Percentiles rank a stretch among this genome's conserved stretches.
Evolutionary conservation across 2,888 invertebrate genomes (phyloP).

Genomic region (Spilosoma lubricipeda): DNA sequence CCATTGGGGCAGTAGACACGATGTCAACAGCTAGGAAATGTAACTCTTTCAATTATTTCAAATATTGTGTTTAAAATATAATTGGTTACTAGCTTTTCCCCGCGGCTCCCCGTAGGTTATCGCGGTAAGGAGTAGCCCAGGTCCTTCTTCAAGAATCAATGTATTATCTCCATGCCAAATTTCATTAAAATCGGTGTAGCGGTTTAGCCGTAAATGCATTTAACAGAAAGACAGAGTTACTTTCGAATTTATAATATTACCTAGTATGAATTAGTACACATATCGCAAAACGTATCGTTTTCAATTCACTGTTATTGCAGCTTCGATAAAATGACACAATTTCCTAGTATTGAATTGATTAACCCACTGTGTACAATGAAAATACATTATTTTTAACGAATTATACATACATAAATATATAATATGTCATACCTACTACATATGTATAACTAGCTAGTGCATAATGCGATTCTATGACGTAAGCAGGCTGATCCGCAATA

Average conservation of each 20-base stretch:
- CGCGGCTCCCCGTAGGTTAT: too few species aligned
- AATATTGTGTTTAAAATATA: not conserved
- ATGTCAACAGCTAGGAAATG: not conserved
- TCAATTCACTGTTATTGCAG: not conserved
- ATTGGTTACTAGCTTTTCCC: too few species aligned
- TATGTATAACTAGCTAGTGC: not conserved
- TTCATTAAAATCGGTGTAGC: too few species aligned
- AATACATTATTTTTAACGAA: not conserved
- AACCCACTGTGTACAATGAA: not conserved
- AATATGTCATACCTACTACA: not conserved
- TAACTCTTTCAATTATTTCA: not conserved
- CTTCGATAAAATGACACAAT: not conserved
- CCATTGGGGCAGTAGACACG: not conserved
- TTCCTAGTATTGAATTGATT: not conserved
- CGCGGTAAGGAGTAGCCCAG: too few species aligned
- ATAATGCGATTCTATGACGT: conserved; percentile 5
- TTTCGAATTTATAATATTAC: too few species aligned
- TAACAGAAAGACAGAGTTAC: too few species aligned
- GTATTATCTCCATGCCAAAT: too few species aligned
- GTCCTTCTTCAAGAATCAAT: too few species aligned
- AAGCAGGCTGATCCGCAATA: conserved; percentile 48
- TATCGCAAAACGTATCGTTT: not conserved
- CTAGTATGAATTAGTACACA: not conserved
- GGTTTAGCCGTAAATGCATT: too few species aligned
- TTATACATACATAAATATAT: not conserved